Base-by-base conservation (phyloP, 2,797 vertebrate genomes). In the Malurus splendens region DNA sequence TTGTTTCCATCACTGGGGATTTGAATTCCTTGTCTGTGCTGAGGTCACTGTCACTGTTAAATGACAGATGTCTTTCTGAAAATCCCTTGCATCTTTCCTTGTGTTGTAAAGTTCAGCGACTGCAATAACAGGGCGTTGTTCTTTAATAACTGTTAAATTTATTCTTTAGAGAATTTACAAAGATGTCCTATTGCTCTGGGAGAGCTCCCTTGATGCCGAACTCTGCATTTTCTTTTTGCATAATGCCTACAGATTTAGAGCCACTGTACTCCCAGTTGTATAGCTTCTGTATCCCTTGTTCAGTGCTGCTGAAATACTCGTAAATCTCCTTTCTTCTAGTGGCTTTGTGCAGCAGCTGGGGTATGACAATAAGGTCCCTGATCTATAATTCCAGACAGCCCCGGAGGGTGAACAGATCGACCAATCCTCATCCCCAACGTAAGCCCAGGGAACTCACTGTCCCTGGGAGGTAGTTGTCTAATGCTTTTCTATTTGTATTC, bases 51-150 rank as follows among this genome's bases (percentile, higher is more conserved):
- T 98, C 98, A 97, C 97, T 97, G 97, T 96, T 98, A 98, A 98
- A 97, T 99, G 98, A 98, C 98, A 98, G 98, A 98, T 98, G 98
- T 98, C 98, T 98, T 98, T 97, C 98, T 98, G 98, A 97, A 98
- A 98, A 98, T 97, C 96, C 97, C 97, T 98, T 97, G 97, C 96
- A 98, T 98, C 97, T 96, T 97, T 98, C 90, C 96, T 94, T 95
- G 94, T 94, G 93, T 96, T 95, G 93, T 92, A 89, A 96, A 98
- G 97, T 98, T 98, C 97, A 97, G 95, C 96, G 97, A 95, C 97
- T 97, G 97, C 96, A 97, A 87, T 96, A 97, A 95, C 96, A 97
- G 98, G 97, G 97, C 96, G 97, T 97, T 97, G 96, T 97, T 98
- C 97, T 97, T 97, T 98, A 98, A 98, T 98, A 98, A 98, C 98